Conservation (phyloP, 2,888 invertebrate species). For the Oscheius sp. region DNA sequence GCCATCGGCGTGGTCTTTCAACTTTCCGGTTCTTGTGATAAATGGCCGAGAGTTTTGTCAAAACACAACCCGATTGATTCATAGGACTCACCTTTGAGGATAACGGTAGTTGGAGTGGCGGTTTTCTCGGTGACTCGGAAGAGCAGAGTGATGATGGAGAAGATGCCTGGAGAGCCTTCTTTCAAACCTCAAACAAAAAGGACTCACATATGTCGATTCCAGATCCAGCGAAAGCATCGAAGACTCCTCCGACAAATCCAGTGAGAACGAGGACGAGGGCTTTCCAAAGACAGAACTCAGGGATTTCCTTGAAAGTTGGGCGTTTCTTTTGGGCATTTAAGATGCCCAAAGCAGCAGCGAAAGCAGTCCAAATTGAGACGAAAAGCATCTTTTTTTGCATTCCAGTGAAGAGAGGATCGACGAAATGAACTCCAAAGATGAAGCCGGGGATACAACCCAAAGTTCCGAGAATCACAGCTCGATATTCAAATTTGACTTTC, state of each 20-base stretch:
- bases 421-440: slow-evolving; percentile 64
- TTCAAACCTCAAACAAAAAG: too few relatives aligned
- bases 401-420: slow-evolving; percentile 65
- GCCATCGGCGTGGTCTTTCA: slow-evolving; percentile 8
- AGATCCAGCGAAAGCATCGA: slow-evolving; percentile 69
- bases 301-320: slow-evolving; percentile 56
- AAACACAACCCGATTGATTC: background rate
- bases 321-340: slow-evolving; percentile 66
- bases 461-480: slow-evolving; percentile 61
- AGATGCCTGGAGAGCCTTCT: too few relatives aligned
- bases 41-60: background rate
- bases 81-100: slow-evolving; percentile 63
- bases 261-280: slow-evolving; percentile 60
- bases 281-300: slow-evolving; percentile 64
- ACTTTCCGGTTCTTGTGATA: background rate
- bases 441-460: slow-evolving; percentile 67
- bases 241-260: slow-evolving; percentile 68
- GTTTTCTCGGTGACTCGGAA: slow-evolving; percentile 68
- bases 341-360: slow-evolving; percentile 69
- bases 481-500: slow-evolving; percentile 63
- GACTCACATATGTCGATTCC: slow-evolving; percentile 70
- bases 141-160: slow-evolving; percentile 65
- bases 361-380: slow-evolving; percentile 70
- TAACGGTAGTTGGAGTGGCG: slow-evolving; percentile 70
- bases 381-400: slow-evolving; percentile 70